Base-by-base conservation (phyloP, 92 coral and sea anemone species). In the Desmophyllum pertusum region DNA sequence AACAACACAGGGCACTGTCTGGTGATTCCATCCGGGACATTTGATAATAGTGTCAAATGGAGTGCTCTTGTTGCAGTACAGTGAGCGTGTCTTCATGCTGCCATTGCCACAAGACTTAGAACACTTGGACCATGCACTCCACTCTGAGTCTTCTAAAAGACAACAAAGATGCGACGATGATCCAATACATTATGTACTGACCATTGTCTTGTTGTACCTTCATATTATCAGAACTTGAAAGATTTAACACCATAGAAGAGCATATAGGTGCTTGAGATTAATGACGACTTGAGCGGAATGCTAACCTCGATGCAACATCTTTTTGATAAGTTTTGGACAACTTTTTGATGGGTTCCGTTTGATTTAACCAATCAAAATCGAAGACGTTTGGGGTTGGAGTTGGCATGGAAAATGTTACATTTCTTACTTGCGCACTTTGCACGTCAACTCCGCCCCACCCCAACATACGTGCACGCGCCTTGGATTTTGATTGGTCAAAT, bases 61-160 rank as follows among this genome's bases (percentile, higher is more conserved):
- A 45, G 84, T 45, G 42, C 35, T 79, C 43, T 83, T 61, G 80
- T 77, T 78, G 71, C 97, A 93, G 72, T 73, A 52, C 37, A 92
- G 78, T 30, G 89, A 75, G 27, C 94, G 89, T 38, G 84, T 85
- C 46, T 89, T 70, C 66, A 88, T 51, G 42, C 89, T 76, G 45
- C 85, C 76, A n/a, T 65, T 45, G 42, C 89, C 84, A 64, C 97
- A 93, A 29, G 93, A 81, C 46, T 89, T 87, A 31, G 89, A 81
- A 70, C 94, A 93, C 52, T 83, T 78, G 51, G 97, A 91, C 97
- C 97, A 93, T 10, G 79, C 43, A 33, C 92, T 84, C 97, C 97
- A 93, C 75, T 23, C 61, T 65, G 70, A 17, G 55, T 65, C 68
- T 17, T 64, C 75, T 79, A 30, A 42, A 45, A 43, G 33, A 45